phyloP scores from a whole-genome alignment of 2,888 invertebrate genomes.

The Geophilus truncorum region DNA sequence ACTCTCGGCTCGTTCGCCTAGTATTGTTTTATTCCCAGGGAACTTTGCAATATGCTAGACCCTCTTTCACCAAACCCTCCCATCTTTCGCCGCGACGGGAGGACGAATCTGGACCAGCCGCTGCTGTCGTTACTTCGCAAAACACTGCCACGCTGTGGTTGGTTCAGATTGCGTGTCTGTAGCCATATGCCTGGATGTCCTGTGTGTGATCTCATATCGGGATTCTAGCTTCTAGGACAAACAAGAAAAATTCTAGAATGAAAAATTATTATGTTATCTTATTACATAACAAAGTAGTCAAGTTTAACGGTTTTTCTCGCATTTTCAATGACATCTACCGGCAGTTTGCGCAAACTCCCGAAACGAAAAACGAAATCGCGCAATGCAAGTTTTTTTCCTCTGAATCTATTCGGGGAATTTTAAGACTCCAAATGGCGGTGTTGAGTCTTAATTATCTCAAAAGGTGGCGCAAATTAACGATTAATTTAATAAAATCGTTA shows the following conservation, averaged over 20 bases:
- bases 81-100: neutral
- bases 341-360: no score
- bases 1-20: neutral
- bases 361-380: no score
- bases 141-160: slow-evolving; percentile 32
- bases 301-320: no score
- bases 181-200: slow-evolving; percentile 14
- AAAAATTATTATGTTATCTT: neutral
- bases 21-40: neutral
- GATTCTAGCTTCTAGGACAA: neutral
- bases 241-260: neutral
- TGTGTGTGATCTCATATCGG: slow-evolving; percentile 15
- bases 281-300: no score
- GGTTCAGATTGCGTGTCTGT: slow-evolving; percentile 32
- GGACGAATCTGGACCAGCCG: slow-evolving; percentile 31
- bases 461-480: no score
- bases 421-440: no score
- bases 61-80: neutral
- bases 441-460: no score
- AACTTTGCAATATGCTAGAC: neutral
- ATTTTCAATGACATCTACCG: no score
- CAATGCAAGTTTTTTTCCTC: no score
- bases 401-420: no score
- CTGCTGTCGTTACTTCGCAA: neutral
- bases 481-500: no score